Conservation (phyloP, 2,888 invertebrate species). For the Labia minor region DNA sequence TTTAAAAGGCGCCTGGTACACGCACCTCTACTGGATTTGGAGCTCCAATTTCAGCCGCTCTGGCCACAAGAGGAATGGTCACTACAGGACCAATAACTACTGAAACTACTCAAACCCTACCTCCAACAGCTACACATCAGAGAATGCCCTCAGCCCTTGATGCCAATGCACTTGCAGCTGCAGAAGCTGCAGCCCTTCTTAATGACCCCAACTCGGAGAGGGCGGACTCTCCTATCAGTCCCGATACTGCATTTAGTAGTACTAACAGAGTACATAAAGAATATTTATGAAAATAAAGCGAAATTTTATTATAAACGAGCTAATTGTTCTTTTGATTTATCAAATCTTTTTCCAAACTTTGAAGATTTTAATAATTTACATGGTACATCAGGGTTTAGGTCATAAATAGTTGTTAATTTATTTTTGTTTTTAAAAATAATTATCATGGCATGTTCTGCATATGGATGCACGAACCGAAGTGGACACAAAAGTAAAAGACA, state of each 20-base stretch:
- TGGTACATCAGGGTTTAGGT: no score
- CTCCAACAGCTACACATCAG: conserved; percentile 32
- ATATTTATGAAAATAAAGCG: background rate
- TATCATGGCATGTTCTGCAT: no score
- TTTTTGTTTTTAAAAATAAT: no score
- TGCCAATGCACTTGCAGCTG: conserved; percentile 34
- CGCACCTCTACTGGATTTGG: background rate
- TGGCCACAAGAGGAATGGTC: conserved; percentile 30
- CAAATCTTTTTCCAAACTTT: no score
- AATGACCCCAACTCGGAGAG: conserved; percentile 45
- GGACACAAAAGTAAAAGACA: no score
- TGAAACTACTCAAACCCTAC: conserved; percentile 29
- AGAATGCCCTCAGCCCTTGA: conserved; percentile 29
- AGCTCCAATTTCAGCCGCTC: conserved; percentile 18
- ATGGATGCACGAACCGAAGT: no score
- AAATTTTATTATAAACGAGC: background rate
- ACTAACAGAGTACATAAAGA: conserved; percentile 45
- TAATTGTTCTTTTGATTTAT: no score
- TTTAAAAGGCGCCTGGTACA: no score
- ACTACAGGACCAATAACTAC: background rate
- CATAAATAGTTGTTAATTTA: no score
- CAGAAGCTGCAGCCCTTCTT: conserved; percentile 27
- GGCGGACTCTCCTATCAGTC: conserved; percentile 40
- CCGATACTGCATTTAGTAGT: conserved; percentile 49
- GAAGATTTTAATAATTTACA: no score